A percentile compares a stretch with the other conserved stretches of the same genome.
These are phyloP conservation scores for Nestor notabilis DNA, from an alignment of 2,113 vertebrate species.

Conservation along the genomic window DNA sequence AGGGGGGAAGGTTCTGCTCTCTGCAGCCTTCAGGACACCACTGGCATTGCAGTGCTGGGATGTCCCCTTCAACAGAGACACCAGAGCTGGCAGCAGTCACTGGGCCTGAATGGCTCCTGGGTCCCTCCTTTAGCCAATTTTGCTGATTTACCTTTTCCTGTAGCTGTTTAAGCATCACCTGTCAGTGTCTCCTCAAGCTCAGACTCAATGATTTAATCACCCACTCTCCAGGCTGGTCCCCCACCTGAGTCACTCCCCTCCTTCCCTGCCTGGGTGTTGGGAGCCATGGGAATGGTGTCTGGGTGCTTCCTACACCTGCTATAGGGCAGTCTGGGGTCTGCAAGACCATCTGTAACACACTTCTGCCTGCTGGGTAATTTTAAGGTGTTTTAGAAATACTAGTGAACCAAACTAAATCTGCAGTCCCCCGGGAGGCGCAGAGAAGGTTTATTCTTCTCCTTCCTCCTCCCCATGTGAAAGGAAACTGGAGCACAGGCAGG, in stretches of 20 bases:
- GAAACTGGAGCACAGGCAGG: not conserved
- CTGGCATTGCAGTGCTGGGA: not conserved
- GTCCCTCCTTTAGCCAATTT: not conserved
- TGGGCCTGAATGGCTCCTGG: accelerated
- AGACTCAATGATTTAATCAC: not conserved
- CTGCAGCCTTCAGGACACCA: not conserved
- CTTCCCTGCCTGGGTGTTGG: not conserved
- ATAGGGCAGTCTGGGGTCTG: not conserved
- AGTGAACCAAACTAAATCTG: not conserved
- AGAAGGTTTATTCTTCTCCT: constrained; percentile 9
- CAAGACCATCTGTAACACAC: not conserved
- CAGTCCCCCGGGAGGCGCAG: not conserved
- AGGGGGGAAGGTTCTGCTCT: not conserved
- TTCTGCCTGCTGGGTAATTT: not conserved
- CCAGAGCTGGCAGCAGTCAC: not conserved
- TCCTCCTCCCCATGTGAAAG: not conserved
- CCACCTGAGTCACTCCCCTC: not conserved
- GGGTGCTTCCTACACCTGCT: not conserved
- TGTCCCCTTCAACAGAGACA: not conserved
- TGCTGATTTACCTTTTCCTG: not conserved
- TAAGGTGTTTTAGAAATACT: not conserved
- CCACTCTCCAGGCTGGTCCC: not conserved
- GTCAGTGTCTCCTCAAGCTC: not conserved
- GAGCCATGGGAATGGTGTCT: not conserved
- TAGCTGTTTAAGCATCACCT: not conserved